Conservation (phyloP, 92 coral and sea anemone species). For the Plumapathes pennacea region DNA sequence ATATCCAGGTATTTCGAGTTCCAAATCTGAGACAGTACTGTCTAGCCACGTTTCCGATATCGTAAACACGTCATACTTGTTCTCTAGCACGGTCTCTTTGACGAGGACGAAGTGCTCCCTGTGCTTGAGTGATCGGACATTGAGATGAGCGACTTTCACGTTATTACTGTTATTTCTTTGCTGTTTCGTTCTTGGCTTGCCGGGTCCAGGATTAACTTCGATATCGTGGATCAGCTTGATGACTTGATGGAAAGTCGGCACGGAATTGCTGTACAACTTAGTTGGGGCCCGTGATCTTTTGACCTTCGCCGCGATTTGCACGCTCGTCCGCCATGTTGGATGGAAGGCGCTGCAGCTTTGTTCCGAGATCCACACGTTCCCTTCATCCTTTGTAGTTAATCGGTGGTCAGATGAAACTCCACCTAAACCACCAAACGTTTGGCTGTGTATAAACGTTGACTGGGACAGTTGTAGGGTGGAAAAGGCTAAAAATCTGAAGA, state of each 20-base stretch:
- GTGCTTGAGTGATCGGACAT: constrained; percentile 43
- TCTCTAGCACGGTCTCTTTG: constrained; percentile 35
- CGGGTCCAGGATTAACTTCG: constrained; percentile 36
- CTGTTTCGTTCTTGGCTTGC: constrained; percentile 14
- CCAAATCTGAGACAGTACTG: constrained; percentile 37
- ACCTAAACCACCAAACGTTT: too few species aligned
- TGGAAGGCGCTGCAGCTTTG: constrained; percentile 9
- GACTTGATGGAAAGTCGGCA: constrained; percentile 4
- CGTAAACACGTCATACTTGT: constrained; percentile 56
- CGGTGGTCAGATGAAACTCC: constrained; percentile 1
- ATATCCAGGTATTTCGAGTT: constrained; percentile 67
- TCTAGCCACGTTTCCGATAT: constrained; percentile 72
- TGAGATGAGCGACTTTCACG: constrained; percentile 52
- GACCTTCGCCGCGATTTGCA: constrained; percentile 13
- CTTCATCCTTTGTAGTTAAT: constrained; percentile 2
- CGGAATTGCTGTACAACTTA: constrained; percentile 32
- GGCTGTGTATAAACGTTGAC: constrained; percentile 7
- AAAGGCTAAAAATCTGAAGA: constrained; percentile 10
- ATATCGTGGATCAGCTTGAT: constrained; percentile 20
- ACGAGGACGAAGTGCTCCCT: constrained; percentile 52
- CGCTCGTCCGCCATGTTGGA: constrained; percentile 23
- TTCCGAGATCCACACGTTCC: constrained; percentile 7
- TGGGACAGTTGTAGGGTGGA: constrained; percentile 9
- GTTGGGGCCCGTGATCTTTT: constrained; percentile 6
- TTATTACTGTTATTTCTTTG: constrained; percentile 19